Evolutionary conservation across 2,888 invertebrate species (phyloP).

Genomic region (Chrysotoxum bicinctum): DNA sequence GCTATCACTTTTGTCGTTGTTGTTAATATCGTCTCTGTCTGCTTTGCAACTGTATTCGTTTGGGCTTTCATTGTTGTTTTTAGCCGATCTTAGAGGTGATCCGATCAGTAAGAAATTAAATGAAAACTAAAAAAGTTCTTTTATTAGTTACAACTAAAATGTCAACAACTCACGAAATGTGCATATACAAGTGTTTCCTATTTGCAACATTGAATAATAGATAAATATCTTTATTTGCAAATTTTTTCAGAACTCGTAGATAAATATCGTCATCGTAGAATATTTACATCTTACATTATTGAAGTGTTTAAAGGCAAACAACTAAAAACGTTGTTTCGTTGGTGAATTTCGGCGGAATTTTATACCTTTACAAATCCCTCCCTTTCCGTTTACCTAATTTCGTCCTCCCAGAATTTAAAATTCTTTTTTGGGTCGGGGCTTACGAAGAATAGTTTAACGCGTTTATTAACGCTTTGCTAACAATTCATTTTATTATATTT

Average conservation of each 20-base stretch:
- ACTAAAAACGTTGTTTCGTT: conserved; percentile 21
- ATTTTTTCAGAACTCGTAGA: conserved; percentile 31
- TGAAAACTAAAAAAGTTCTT: conserved; percentile 6
- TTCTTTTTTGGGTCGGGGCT: neutral
- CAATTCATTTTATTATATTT: neutral
- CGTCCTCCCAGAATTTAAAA: neutral
- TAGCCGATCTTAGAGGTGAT: neutral
- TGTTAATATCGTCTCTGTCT: conserved; percentile 8
- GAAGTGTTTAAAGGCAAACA: conserved; percentile 13
- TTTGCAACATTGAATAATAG: conserved; percentile 43
- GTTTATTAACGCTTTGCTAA: neutral
- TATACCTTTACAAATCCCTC: neutral
- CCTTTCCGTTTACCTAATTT: neutral
- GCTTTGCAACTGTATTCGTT: conserved; percentile 19
- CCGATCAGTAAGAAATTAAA: conserved; percentile 17
- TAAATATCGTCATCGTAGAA: conserved; percentile 41
- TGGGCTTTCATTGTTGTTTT: neutral
- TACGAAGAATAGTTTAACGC: neutral
- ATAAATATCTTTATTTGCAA: conserved; percentile 30
- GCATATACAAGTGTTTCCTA: neutral
- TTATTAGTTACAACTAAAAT: conserved; percentile 6
- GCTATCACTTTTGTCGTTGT: conserved; percentile 50
- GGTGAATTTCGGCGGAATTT: neutral
- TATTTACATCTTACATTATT: conserved; percentile 27
- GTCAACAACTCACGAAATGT: neutral